Conservation (phyloP, 2,113 vertebrate species). For the Paradoxurus hermaphroditus region DNA sequence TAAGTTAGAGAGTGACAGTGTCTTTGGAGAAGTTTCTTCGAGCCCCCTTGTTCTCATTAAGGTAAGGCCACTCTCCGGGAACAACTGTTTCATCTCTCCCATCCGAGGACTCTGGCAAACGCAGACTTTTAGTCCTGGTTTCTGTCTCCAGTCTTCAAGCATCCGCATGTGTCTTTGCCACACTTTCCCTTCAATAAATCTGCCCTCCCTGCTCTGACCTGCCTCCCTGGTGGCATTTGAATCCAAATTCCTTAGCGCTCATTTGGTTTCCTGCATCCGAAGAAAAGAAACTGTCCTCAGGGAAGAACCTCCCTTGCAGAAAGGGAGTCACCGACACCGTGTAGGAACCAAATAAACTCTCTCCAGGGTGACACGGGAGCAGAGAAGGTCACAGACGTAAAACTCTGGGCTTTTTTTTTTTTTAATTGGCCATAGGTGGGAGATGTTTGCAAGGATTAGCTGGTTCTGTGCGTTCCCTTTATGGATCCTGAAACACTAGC, state of each 20-base stretch:
- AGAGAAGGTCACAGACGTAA: neutral
- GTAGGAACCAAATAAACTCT: neutral
- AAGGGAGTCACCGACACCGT: neutral
- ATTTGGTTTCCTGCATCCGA: neutral
- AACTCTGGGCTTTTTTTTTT: neutral
- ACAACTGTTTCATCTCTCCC: neutral
- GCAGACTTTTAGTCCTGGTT: neutral
- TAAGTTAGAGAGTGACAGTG: conserved; percentile 34
- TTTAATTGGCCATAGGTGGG: neutral
- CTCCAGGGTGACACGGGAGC: neutral
- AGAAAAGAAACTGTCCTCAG: neutral
- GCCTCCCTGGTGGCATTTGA: neutral
- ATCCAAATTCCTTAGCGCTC: neutral
- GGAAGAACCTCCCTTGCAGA: neutral
- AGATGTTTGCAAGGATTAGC: neutral
- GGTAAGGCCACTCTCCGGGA: neutral
- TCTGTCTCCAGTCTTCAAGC: neutral
- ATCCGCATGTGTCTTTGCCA: neutral
- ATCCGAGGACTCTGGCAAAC: neutral
- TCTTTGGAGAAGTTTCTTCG: conserved; percentile 17
- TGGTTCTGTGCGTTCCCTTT: neutral
- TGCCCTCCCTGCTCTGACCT: neutral
- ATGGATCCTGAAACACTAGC: conserved; percentile 4
- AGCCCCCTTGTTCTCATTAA: conserved; percentile 19
- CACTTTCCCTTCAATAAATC: neutral